phyloP scores from a whole-genome alignment of 2,888 invertebrate genomes.

The Lycia hirtaria region DNA sequence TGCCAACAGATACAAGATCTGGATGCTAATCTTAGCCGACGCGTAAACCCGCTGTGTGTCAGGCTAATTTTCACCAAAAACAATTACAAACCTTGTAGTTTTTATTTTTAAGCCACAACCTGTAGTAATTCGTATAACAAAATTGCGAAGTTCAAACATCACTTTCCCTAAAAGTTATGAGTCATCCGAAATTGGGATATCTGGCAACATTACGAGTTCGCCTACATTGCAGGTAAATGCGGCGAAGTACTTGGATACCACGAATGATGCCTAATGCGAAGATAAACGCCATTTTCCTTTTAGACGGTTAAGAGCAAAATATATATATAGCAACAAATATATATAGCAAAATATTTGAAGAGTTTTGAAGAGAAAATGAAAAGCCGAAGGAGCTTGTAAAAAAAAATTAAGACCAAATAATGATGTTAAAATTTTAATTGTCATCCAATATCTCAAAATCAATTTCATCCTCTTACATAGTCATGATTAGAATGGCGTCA shows the following conservation, averaged over 20 bases:
- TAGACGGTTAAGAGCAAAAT: neutral
- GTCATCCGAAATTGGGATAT: slow-evolving; percentile 15
- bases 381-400: neutral
- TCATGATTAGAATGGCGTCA: too few species aligned
- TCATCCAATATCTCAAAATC: too few species aligned
- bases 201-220: slow-evolving; percentile 13
- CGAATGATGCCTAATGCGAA: slow-evolving; percentile 18
- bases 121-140: neutral
- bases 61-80: neutral
- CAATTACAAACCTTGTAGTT: neutral
- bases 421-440: too few species aligned
- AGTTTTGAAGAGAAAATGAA: neutral
- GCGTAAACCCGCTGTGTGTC: neutral
- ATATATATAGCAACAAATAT: neutral
- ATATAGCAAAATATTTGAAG: neutral
- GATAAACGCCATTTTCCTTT: slow-evolving; percentile 11
- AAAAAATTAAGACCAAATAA: too few species aligned
- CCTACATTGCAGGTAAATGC: slow-evolving; percentile 23
- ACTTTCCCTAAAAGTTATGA: slow-evolving; percentile 14
- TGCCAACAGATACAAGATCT: slow-evolving; percentile 14
- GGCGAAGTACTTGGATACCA: slow-evolving; percentile 10
- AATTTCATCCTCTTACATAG: too few species aligned
- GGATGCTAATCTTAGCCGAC: neutral
- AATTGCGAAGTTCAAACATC: neutral
- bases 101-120: neutral